These are phyloP conservation scores for Bradypodion pumilum DNA, from an alignment of 2,797 vertebrate species.

Conservation along the genomic window DNA sequence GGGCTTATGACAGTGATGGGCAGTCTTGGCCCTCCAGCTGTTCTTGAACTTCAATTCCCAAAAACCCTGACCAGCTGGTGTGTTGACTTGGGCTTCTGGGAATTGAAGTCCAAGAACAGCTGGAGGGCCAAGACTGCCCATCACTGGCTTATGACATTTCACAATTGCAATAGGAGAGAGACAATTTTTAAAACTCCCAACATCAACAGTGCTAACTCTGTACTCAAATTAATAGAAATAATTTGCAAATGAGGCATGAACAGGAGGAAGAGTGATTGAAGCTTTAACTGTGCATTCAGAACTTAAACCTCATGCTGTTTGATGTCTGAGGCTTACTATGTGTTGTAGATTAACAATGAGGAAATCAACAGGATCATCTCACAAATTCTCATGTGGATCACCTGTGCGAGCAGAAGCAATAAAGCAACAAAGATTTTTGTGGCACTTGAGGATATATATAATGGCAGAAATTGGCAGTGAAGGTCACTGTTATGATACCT, in stretches of 20 bases:
- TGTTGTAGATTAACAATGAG: neutral
- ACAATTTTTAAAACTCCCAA: conserved; percentile 29
- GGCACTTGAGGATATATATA: neutral
- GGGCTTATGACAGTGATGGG: neutral
- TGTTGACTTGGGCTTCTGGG: no score
- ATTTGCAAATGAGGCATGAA: conserved; percentile 4
- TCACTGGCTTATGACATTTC: conserved; percentile 31
- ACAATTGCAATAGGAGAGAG: conserved; percentile 15
- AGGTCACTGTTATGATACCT: no score
- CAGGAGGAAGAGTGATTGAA: neutral
- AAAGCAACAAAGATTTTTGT: neutral
- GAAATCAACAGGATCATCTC: neutral
- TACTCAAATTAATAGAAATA: conserved; percentile 55
- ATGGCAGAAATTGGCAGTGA: neutral
- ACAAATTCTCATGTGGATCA: neutral
- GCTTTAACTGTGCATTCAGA: neutral
- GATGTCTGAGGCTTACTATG: neutral
- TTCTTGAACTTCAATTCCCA: no score
- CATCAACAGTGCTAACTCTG: conserved; percentile 8
- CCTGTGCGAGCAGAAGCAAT: neutral
- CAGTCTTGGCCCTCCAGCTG: no score
- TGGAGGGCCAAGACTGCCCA: no score
- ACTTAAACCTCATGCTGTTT: conserved; percentile 38
- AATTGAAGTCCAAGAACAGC: no score
- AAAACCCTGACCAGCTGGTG: no score